Evolutionary conservation across 2,113 vertebrate species (phyloP).

Genomic region (Patagioenas fasciata): DNA sequence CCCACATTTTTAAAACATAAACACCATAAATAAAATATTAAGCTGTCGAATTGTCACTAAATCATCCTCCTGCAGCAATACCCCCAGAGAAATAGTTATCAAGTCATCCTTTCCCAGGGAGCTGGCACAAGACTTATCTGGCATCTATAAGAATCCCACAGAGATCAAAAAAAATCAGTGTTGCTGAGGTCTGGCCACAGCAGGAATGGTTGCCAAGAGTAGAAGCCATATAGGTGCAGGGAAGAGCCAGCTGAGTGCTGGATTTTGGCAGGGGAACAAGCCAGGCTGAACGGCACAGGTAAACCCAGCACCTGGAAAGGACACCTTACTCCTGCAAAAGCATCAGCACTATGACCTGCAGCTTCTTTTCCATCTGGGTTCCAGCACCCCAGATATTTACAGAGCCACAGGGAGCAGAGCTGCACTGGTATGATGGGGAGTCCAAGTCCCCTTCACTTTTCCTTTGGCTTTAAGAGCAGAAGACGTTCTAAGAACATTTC

Average conservation of each 20-base stretch:
- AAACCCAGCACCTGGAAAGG: neutral
- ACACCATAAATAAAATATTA: slow-evolving; percentile 70
- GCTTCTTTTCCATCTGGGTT: neutral
- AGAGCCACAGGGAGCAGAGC: neutral
- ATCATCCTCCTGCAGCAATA: slow-evolving; percentile 32
- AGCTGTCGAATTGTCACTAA: neutral
- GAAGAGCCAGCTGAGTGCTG: neutral
- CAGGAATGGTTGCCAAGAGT: neutral
- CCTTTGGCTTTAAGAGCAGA: neutral
- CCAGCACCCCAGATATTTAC: neutral
- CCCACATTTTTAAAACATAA: slow-evolving; percentile 36
- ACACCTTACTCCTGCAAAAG: neutral
- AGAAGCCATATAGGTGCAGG: neutral
- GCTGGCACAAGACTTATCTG: neutral
- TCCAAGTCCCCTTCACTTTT: neutral
- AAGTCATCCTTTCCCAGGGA: neutral
- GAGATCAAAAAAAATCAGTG: neutral
- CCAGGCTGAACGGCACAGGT: neutral
- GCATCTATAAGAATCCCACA: neutral
- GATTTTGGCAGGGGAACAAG: neutral
- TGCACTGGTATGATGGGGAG: neutral
- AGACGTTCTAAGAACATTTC: neutral
- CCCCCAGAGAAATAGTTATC: slow-evolving; percentile 7
- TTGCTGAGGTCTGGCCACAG: neutral
- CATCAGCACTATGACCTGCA: neutral